These are phyloP conservation scores for Pithecia hirsuta DNA, from an alignment of 2,797 vertebrate species.

Conservation along the genomic window DNA sequence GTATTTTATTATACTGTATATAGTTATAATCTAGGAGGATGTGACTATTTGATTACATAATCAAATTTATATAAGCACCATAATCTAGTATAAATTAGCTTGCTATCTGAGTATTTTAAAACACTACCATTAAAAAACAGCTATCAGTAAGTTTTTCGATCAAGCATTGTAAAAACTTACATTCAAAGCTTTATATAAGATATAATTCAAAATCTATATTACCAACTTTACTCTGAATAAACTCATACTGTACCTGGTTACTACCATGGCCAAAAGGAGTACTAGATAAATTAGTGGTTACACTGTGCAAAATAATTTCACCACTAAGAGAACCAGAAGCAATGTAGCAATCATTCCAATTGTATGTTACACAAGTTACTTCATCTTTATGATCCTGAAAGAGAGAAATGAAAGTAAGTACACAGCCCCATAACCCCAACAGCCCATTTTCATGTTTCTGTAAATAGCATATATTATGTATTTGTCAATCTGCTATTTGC, in stretches of 20 bases:
- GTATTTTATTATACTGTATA: neutral
- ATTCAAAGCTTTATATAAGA: neutral
- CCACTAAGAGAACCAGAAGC: constrained; percentile 96
- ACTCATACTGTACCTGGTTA: constrained; percentile 87
- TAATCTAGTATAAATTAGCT: neutral
- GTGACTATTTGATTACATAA: neutral
- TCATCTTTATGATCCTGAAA: constrained; percentile 95
- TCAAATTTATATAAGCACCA: neutral
- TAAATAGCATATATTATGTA: neutral
- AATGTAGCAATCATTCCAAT: constrained; percentile 93
- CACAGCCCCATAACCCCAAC: neutral
- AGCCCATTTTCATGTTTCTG: neutral
- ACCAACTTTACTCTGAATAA: constrained; percentile 47
- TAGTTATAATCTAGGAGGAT: neutral
- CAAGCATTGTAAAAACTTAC: constrained; percentile 1
- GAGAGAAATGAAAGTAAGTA: constrained; percentile 42
- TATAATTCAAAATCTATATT: constrained; percentile 35
- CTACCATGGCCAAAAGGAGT: constrained; percentile 93
- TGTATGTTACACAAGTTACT: constrained; percentile 94
- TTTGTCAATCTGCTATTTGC: neutral
- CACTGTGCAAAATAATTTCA: constrained; percentile 94
- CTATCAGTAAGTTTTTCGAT: constrained; percentile 12
- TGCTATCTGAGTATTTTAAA: constrained; percentile 26
- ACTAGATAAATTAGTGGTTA: constrained; percentile 96
- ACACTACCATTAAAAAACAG: constrained; percentile 25